Base-by-base conservation (phyloP, 2,797 vertebrate species). In the Orientallactaga sibirica region DNA sequence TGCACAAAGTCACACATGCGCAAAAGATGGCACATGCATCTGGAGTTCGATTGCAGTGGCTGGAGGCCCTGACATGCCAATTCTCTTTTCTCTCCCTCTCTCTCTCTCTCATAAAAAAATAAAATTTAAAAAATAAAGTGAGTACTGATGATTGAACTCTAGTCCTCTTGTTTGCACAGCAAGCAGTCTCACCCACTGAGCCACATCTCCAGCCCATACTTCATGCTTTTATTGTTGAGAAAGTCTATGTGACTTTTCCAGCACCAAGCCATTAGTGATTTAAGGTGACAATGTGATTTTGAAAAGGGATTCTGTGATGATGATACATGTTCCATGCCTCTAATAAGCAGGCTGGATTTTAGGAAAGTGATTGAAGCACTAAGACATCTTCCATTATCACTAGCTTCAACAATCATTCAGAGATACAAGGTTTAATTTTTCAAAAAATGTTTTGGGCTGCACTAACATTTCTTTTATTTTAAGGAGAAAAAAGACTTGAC, bases 381-480 rank as follows among this genome's bases (percentile, higher is more conserved):
- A 85, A 90, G 24, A 25, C 5, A 52, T 20, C 8, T 43, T 37
- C n/a, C n/a, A 25, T 22, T 61, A 24, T 71, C 43, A 27, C 25
- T 43, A 43, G 48, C 7, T 48, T 48, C 48, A 48, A 48, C 48
- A 48, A 48, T 48, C 6, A 48, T 48, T 58, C 55, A 58, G 43
- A 94, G 52, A 74, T n/a, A 3, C 7, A 76, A 73, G 24, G 7
- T 67, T 93, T 68, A 73, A 48, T 16, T 84, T 62, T 84, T 85
- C 68, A 24, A 5, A 62, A 84, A 94, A 66, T 2, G 1, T 43
- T 64, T 84, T 74, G 24, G 68, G 52, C 90, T n/a, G 8, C 48
- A 43, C 3, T 74, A 37, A 71, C 33, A 22, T 77, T 85, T 85
- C 55, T 90, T 75, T 92, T 90, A 62, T 83, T 73, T 14, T 90